These are phyloP conservation scores for Mirza zaza DNA, from an alignment of 2,113 vertebrate species.

Conservation along the genomic window DNA sequence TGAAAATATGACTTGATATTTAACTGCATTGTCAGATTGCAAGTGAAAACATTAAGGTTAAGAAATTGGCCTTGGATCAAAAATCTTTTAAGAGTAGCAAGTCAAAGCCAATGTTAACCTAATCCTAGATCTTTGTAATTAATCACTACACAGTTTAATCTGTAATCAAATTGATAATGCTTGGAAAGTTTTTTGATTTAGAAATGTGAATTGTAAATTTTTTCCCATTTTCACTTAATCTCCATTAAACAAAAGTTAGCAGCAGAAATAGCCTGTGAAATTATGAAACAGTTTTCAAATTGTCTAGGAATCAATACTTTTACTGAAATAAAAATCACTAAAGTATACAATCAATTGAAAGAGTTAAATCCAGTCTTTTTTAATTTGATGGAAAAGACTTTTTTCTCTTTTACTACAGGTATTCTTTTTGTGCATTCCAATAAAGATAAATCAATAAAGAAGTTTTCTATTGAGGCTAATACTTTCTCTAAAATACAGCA, in stretches of 20 bases:
- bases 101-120: neutral
- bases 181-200: neutral
- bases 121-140: neutral
- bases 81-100: neutral
- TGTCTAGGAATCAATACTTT: conserved; percentile 72
- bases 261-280: neutral
- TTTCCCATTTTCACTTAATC: conserved; percentile 23
- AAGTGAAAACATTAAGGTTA: neutral
- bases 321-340: conserved; percentile 74
- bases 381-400: conserved; percentile 68
- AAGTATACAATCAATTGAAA: conserved; percentile 71
- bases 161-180: neutral
- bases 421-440: conserved; percentile 47
- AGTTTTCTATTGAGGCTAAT: accelerated
- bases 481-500: conserved; percentile 22
- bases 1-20: neutral
- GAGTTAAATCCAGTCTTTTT: conserved; percentile 62
- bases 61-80: neutral
- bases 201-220: conserved; percentile 52
- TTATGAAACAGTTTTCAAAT: conserved; percentile 58
- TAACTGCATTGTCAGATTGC: neutral
- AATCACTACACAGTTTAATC: conserved; percentile 14
- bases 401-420: neutral
- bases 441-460: conserved; percentile 51
- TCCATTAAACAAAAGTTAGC: conserved; percentile 33